Conservation (phyloP, 2,113 vertebrate species). For the Rhabdomys dilectus region DNA sequence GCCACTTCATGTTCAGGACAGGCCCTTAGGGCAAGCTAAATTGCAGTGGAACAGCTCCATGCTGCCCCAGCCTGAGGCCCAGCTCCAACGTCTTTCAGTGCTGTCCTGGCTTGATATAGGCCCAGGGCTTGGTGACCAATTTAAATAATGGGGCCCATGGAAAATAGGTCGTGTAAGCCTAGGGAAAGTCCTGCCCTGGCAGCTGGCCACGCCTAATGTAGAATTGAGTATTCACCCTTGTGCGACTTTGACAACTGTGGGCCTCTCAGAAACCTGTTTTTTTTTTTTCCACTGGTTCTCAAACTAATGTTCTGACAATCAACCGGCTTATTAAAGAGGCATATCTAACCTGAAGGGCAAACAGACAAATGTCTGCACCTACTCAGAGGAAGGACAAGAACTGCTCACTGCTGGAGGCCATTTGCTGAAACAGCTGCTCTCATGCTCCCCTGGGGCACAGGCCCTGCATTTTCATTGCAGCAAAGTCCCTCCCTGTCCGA, state of each 20-base stretch:
- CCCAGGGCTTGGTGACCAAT: slow-evolving; percentile 1
- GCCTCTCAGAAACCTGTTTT: background rate
- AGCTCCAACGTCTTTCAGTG: background rate
- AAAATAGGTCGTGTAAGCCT: background rate
- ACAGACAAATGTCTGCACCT: background rate
- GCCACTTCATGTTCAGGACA: rapidly evolving
- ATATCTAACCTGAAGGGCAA: rapidly evolving
- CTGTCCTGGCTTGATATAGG: background rate
- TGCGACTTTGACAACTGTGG: background rate
- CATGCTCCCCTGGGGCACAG: background rate
- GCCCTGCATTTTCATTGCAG: too few species aligned
- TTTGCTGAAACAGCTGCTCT: rapidly evolving
- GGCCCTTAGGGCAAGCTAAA: background rate
- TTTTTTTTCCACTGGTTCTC: background rate
- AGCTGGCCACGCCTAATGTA: background rate
- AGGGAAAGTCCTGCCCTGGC: background rate
- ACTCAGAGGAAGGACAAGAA: rapidly evolving
- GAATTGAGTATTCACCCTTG: background rate
- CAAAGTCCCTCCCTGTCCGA: background rate
- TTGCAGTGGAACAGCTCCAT: too few species aligned
- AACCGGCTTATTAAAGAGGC: background rate
- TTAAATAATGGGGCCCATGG: background rate
- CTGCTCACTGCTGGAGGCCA: background rate
- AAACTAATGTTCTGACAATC: background rate
- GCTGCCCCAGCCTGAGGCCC: background rate